Conservation (phyloP, 2,888 invertebrate genomes). For the Notocelia uddmanniana region DNA sequence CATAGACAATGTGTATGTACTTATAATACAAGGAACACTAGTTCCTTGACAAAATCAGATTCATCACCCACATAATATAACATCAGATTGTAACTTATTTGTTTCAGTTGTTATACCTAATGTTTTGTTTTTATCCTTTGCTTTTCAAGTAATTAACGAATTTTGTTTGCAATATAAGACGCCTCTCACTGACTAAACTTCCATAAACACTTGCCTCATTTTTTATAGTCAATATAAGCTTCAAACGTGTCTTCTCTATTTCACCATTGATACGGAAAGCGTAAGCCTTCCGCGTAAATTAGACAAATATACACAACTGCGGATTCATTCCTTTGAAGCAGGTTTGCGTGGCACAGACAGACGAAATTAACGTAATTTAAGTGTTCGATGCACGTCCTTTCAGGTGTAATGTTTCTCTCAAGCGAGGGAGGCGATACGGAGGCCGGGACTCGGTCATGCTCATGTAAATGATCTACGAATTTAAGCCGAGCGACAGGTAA, state of each 20-base stretch:
- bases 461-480: background rate
- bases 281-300: background rate
- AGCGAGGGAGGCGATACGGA: background rate
- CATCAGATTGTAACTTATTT: no score
- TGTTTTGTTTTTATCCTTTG: no score
- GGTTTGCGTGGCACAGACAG: constrained; percentile 15
- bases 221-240: background rate
- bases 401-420: no score
- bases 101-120: no score
- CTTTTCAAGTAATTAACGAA: no score
- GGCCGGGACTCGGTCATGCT: background rate
- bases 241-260: background rate
- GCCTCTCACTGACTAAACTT: no score
- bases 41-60: no score
- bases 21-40: no score
- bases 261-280: background rate
- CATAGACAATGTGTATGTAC: no score
- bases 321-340: constrained; percentile 14
- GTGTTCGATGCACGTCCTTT: constrained; percentile 3
- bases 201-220: background rate
- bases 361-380: constrained; percentile 27
- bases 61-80: no score
- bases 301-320: background rate
- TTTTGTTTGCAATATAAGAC: no score
- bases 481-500: no score